phyloP scores from a whole-genome alignment of 2,113 vertebrate species.

The Gallinago jamesoni region DNA sequence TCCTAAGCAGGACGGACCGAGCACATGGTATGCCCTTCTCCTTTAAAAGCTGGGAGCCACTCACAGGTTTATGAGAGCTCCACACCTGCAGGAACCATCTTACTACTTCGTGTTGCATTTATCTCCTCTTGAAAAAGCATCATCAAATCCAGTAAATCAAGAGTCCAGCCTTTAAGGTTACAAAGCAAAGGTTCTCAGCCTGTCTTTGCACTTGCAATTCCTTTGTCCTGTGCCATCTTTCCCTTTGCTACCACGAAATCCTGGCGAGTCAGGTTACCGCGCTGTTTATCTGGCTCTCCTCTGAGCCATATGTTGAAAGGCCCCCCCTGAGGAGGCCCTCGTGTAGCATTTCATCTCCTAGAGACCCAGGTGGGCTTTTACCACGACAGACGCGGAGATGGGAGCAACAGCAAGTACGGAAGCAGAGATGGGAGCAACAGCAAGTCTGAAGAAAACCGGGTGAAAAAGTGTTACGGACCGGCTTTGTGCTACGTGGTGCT shows the following conservation, averaged over 20 bases:
- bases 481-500: not conserved
- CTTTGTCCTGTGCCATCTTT: not conserved
- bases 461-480: not conserved
- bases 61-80: not conserved
- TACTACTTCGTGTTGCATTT: not conserved
- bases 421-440: not conserved
- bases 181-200: not conserved
- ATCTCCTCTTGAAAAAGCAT: too few species aligned
- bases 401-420: too few species aligned
- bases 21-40: too few species aligned
- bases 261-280: not conserved
- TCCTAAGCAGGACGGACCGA: not conserved
- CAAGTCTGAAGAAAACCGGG: not conserved
- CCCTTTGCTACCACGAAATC: not conserved
- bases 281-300: not conserved
- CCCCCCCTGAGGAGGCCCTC: not conserved
- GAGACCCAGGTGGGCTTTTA: not conserved
- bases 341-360: slow-evolving; percentile 23
- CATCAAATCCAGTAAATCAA: too few species aligned
- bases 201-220: not conserved
- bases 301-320: not conserved
- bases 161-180: not conserved
- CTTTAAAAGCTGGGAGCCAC: not conserved
- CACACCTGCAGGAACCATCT: not conserved
- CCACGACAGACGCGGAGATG: not conserved